These are phyloP conservation scores for Pantherophis alleghaniensis DNA, from an alignment of 2,797 vertebrate species.

Conservation along the genomic window DNA sequence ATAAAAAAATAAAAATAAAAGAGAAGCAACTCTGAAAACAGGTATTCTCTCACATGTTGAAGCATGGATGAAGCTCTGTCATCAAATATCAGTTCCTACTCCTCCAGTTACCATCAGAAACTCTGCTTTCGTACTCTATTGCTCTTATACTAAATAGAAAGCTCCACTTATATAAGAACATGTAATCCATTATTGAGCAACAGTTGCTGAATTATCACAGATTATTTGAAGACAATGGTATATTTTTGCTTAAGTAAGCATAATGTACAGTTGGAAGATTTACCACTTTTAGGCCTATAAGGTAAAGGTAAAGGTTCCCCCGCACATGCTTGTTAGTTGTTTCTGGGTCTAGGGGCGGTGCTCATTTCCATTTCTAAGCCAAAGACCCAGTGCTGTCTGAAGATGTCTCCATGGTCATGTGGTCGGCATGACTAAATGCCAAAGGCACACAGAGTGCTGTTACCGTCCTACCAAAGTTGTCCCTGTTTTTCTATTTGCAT, in stretches of 20 bases:
- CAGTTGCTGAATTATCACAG: not conserved
- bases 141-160: not conserved
- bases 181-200: not conserved
- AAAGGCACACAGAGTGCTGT: no score
- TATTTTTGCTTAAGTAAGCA: not conserved
- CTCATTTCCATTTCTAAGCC: no score
- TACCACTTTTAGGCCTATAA: not conserved
- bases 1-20: no score
- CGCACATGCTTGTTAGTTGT: no score
- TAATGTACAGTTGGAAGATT: not conserved
- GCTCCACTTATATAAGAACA: not conserved
- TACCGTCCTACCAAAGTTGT: no score
- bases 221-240: not conserved
- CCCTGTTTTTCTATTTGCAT: no score
- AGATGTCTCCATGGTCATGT: no score
- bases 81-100: not conserved
- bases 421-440: no score
- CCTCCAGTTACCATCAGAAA: not conserved
- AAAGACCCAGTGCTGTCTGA: no score
- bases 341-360: no score
- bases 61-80: not conserved
- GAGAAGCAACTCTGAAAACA: not conserved
- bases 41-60: not conserved
- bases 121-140: not conserved
- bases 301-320: no score